phyloP scores from a whole-genome alignment of 2,888 invertebrate species.

The Spodoptera littoralis region DNA sequence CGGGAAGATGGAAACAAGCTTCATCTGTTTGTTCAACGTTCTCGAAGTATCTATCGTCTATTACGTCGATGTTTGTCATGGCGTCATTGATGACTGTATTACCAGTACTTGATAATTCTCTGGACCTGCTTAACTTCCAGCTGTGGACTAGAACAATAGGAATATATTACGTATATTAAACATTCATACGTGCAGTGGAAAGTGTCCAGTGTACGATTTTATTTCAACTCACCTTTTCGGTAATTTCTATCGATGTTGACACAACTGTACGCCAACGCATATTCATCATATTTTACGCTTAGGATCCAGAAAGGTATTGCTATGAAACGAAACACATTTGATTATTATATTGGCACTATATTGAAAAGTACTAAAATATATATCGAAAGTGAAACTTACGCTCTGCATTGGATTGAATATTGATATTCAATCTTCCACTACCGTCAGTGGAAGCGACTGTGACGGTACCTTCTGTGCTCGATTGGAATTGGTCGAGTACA shows the following conservation, averaged over 20 bases:
- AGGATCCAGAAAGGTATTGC: conserved; percentile 71
- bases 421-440: conserved; percentile 68
- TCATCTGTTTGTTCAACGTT: conserved; percentile 64
- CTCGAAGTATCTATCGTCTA: conserved; percentile 70
- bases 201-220: not conserved
- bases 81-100: conserved; percentile 62
- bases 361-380: not conserved
- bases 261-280: conserved; percentile 90
- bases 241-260: conserved; percentile 64
- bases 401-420: conserved; percentile 35
- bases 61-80: conserved; percentile 61
- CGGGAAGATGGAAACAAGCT: conserved; percentile 75
- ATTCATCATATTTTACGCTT: conserved; percentile 89
- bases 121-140: conserved; percentile 70
- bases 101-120: conserved; percentile 57
- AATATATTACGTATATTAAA: not conserved
- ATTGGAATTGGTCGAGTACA: conserved; percentile 61
- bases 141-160: not conserved
- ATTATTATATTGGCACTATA: not conserved
- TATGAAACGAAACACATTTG: conserved; percentile 42
- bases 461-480: conserved; percentile 55
- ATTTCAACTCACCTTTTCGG: conserved; percentile 59
- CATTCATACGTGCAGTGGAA: too few species aligned
- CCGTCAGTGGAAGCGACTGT: conserved; percentile 58
- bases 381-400: conserved; percentile 1